Evolutionary conservation across 2,113 vertebrate genomes (phyloP), one percentile per base, ranked within the genome.

Genomic region (Paralichthys olivaceus): DNA sequence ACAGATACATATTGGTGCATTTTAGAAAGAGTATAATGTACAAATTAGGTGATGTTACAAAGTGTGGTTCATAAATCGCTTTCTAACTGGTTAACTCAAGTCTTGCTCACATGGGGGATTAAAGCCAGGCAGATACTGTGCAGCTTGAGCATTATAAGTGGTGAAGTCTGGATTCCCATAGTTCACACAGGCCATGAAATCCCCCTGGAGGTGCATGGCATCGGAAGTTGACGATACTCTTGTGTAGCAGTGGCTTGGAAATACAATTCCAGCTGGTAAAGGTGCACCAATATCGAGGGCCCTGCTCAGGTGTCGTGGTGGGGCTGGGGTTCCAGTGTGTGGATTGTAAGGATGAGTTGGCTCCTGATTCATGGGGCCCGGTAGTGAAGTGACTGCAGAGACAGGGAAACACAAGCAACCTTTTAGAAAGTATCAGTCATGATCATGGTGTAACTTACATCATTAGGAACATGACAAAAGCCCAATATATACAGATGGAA

Each of bases 41-140:
- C 45, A 47, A 22, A 11, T 53, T 22, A 53, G 1, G 25, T 7
- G 4, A 58, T 28, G 32, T 13, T 40, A 69, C 40, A 43, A 17
- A 43, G 14, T 51, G 19, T 63, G 37, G 37, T 43, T 57, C n/a
- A n/a, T 56, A 22, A 25, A 22, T 57, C 0, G 0, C 28, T 25
- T 34, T n/a, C 13, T 1, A 54, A 49, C 45, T 20, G 45, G 45
- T 49, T 32, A 29, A 51, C 14, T 32, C 22, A n/a, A 32, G 54
- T 55, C 23, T 55, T 40, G n/a, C 72, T 75, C 87, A 96, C 95
- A 92, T 94, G 93, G 55, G 53, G 92, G 76, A 78, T 84, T 94
- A 90, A 79, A 92, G 86, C 79, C 86, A 77, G 92, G 90, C 0
- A 84, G 91, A 87, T 87, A 93, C 47, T 92, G 93, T 49, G 76